phyloP scores from a whole-genome alignment of 2,113 vertebrate genomes.

The Ptychochromis oligacanthus region DNA sequence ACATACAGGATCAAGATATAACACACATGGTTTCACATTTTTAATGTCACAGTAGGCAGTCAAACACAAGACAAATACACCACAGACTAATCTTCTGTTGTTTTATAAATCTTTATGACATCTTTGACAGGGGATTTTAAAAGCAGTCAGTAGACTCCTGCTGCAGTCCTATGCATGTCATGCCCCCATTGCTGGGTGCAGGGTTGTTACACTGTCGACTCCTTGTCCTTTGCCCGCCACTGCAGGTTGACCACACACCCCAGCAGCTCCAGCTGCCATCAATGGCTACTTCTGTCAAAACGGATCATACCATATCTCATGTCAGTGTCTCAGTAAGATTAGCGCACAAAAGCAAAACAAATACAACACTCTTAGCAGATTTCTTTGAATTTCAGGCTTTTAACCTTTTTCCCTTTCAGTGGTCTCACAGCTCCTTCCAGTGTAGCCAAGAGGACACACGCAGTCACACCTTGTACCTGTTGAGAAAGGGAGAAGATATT shows the following conservation, averaged over 20 bases:
- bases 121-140: slow-evolving; percentile 10
- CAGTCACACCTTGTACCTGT: slow-evolving; percentile 87
- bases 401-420: slow-evolving; percentile 78
- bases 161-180: slow-evolving; percentile 77
- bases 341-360: not conserved
- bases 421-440: slow-evolving; percentile 86
- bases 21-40: not conserved
- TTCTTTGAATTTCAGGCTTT: not conserved
- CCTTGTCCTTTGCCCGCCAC: slow-evolving; percentile 74
- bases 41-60: not conserved
- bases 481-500: slow-evolving; percentile 24
- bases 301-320: not conserved
- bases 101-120: not conserved
- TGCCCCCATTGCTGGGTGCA: slow-evolving; percentile 76
- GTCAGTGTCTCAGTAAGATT: not conserved
- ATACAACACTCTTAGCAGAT: not conserved
- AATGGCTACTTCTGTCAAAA: slow-evolving; percentile 75
- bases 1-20: not conserved
- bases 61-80: not conserved
- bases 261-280: slow-evolving; percentile 92
- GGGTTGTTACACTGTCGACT: slow-evolving; percentile 89
- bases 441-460: slow-evolving; percentile 85
- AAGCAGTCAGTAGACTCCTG: slow-evolving; percentile 81
- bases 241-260: slow-evolving; percentile 86
- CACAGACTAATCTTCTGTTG: not conserved